Base-by-base conservation (phyloP, 2,113 vertebrate genomes). In the Burhinus bistriatus region DNA sequence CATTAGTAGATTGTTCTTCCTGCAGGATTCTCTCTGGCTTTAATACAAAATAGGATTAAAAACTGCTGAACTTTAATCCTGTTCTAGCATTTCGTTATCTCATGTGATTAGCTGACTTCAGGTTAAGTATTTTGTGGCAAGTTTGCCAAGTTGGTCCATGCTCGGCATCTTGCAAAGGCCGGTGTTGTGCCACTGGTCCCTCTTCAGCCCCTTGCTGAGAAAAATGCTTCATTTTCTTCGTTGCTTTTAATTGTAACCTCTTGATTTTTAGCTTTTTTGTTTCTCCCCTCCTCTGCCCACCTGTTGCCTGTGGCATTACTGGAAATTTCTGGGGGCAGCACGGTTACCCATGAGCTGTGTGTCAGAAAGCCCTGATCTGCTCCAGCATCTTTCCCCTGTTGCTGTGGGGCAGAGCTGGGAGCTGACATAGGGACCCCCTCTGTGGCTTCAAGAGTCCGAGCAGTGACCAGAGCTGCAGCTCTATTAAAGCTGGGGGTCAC, bases 271-370 rank as follows among this genome's bases (percentile, higher is more conserved):
- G 26, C 7, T 54, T 40, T 58, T 49, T 21, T 20, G 18, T 42
- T 62, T 23, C 25, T 13, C 13, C 9, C 49, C 49, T 5, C 26
- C 11, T 16, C 17, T 5, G 40, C 40, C 40, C 11, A 11, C 13
- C 9, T 1, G 0, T 51, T 79, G 38, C 44, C 25, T 42, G 20
- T 83, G 79, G 22, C 27, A 12, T 10, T 38, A 7, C 22, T 23
- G 22, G 19, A 38, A 32, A 6, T 42, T 65, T 59, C 38, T 80
- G 30, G 9, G 29, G 29, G 11, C 71, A 86, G 42, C 22, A 21
- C 0, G 0, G 0, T 27, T 52, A 6, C 51, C 27, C 4, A 0
- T 4, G 40, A 54, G 42, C 23, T 4, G 0, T 9, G 7, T 36
- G 25, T 42, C 26, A 30, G 78, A 54, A 62, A 87, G 38, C 57